A percentile compares a stretch with the other conserved stretches of the same genome.
Evolutionary conservation across 2,888 invertebrate species (phyloP).

Genomic region (Trachelus tabidus): DNA sequence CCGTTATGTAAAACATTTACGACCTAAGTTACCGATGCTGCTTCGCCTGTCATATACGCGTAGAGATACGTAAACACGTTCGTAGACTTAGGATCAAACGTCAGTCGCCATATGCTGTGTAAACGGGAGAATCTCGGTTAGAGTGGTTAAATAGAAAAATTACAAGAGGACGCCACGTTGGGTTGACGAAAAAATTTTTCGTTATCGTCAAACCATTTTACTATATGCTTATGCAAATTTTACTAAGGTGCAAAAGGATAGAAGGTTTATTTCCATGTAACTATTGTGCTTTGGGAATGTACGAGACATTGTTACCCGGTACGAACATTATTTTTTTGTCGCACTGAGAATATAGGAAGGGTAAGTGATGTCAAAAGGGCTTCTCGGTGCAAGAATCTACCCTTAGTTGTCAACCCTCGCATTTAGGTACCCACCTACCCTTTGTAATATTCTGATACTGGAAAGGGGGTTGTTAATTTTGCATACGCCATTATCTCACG

Average conservation of each 20-base stretch:
- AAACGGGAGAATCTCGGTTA: not conserved
- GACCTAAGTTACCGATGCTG: not conserved
- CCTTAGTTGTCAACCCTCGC: not conserved
- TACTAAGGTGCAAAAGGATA: not conserved
- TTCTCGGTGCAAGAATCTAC: not conserved
- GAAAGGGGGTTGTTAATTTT: conserved; percentile 26
- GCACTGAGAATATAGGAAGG: not conserved
- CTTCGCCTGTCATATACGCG: not conserved
- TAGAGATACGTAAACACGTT: not conserved
- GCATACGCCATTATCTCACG: conserved; percentile 25
- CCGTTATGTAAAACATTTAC: conserved; percentile 15
- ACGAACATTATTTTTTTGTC: not conserved
- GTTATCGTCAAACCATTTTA: not conserved
- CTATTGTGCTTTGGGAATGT: not conserved
- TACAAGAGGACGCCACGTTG: not conserved
- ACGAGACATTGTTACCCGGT: not conserved
- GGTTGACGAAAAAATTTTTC: not conserved
- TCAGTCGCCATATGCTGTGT: not conserved
- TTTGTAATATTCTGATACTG: not conserved
- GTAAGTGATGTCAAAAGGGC: not conserved
- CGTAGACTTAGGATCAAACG: not conserved
- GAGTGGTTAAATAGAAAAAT: not conserved
- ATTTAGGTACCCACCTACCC: not conserved
- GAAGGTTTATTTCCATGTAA: not conserved
- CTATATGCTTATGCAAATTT: not conserved